Evolutionary conservation across 2,888 invertebrate genomes (phyloP), one percentile per base, ranked within the genome.

Genomic region (Globia sparganii): DNA sequence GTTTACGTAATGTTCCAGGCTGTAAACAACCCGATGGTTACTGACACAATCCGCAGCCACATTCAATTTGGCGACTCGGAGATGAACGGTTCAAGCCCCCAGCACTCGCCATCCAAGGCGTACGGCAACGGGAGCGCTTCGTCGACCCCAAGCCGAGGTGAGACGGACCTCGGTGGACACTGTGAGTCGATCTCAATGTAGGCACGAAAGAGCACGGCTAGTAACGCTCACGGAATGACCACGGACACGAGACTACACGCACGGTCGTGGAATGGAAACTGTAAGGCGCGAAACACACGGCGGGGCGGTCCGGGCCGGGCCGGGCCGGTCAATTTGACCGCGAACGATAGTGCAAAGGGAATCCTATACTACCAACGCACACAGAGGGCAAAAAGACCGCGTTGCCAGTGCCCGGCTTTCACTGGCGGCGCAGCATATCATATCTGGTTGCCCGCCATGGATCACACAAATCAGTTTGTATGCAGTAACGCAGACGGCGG

Each of bases 31-130:
- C 87, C 96, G 81, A 96, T 97, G 96, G 95, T 97, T 90, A 97
- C 97, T 86, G 97, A 97, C 94, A 97, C 97, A 84, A 97, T 97
- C 93, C 97, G 97, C 93, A 97, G 97, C 95, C 96, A 97, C 96
- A 97, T 97, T 87, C 95, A 97, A 91, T 97, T 97, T 90, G 97
- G 97, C 64, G 97, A 96, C 87, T 92, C 93, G 34, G 93, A 93
- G 83, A 90, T 92, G 91, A 95, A 95, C 91, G 95, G 94, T 56
- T 89, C 92, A 77, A 94, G 93, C 84, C 92, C 94, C 59, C 88
- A 92, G 65, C 93, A 94, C 88, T 94, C 96, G 43, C 94, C 95
- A 25, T 86, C 90, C 82, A 95, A 95, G 93, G 61, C 61, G 6
- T 85, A 91, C 86, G 83, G 84, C 75, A 96, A 96, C 89, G 95